Evolutionary conservation across 2,113 vertebrate genomes (phyloP).

Genomic region (Cyprinodon variegatus): DNA sequence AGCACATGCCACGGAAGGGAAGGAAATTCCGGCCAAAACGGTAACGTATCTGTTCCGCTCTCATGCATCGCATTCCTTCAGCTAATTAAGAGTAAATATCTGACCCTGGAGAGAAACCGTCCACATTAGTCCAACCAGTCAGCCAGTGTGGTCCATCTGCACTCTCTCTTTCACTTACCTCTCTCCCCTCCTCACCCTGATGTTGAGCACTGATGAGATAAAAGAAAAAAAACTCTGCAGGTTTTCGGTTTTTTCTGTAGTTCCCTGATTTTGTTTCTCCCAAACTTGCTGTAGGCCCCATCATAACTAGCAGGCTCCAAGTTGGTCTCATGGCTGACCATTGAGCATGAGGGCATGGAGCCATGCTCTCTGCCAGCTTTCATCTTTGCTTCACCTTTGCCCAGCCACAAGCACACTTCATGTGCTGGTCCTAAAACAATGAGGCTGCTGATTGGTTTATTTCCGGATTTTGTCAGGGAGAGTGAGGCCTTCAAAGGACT

Average conservation of each 20-base stretch:
- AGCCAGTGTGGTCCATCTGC: conserved; percentile 81
- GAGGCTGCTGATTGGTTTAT: conserved; percentile 36
- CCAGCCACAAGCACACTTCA: conserved; percentile 44
- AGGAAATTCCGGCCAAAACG: conserved; percentile 82
- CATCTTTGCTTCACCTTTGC: conserved; percentile 63
- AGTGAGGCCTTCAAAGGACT: neutral
- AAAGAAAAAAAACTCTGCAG: conserved; percentile 71
- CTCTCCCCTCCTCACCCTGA: conserved; percentile 51
- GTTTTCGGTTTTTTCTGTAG: conserved; percentile 59
- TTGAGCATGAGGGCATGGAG: conserved; percentile 68
- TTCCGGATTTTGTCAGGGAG: neutral
- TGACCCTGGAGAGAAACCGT: conserved; percentile 81
- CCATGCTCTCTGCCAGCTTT: conserved; percentile 63
- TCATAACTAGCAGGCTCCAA: conserved; percentile 70
- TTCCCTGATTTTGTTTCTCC: conserved; percentile 51
- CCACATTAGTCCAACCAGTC: conserved; percentile 76
- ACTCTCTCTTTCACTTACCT: conserved; percentile 57
- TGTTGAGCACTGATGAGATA: conserved; percentile 78
- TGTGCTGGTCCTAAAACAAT: conserved; percentile 62
- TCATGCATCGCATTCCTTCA: conserved; percentile 81
- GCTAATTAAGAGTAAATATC: conserved; percentile 85
- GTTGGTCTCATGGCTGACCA: conserved; percentile 75
- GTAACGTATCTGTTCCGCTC: conserved; percentile 84
- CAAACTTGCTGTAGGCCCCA: conserved; percentile 53
- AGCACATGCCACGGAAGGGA: conserved; percentile 75